Evolutionary conservation across 30 jellyfish, hydroid and myxozoan species (phyloP).

Genomic region (Aurelia aurita): DNA sequence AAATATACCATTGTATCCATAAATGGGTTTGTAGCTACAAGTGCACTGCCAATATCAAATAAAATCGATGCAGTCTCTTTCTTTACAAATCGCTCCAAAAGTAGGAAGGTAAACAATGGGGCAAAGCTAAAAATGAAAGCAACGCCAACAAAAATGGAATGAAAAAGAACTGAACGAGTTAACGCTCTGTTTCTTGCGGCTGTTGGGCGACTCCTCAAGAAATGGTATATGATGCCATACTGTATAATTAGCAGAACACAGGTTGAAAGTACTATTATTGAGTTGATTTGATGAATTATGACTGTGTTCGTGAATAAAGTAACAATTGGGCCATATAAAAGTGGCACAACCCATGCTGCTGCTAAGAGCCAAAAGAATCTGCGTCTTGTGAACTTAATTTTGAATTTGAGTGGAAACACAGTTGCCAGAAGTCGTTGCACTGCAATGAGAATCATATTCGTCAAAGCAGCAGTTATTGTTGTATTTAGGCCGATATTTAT

Average conservation of each 20-base stretch:
- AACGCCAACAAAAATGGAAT: neutral
- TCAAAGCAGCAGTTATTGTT: neutral
- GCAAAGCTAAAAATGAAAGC: constrained; percentile 5
- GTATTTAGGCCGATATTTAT: neutral
- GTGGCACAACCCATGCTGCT: neutral
- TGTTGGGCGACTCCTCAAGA: neutral
- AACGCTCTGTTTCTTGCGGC: neutral
- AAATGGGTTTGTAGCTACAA: constrained; percentile 5
- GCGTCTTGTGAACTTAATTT: neutral
- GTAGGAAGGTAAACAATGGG: too few relatives aligned
- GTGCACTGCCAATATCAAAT: too few relatives aligned
- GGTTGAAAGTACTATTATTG: neutral
- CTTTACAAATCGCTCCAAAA: too few relatives aligned
- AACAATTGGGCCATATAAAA: neutral
- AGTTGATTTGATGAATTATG: neutral
- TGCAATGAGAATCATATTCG: neutral
- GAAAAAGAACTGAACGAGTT: constrained; percentile 1
- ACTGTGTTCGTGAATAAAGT: neutral
- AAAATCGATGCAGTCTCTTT: too few relatives aligned
- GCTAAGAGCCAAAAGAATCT: neutral
- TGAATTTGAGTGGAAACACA: constrained; percentile 10
- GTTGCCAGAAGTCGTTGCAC: constrained; percentile 1
- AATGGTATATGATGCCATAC: neutral
- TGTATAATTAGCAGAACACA: neutral
- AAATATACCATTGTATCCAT: neutral